Base-by-base conservation (phyloP, 2,113 vertebrate species). In the Eurypyga helias region DNA sequence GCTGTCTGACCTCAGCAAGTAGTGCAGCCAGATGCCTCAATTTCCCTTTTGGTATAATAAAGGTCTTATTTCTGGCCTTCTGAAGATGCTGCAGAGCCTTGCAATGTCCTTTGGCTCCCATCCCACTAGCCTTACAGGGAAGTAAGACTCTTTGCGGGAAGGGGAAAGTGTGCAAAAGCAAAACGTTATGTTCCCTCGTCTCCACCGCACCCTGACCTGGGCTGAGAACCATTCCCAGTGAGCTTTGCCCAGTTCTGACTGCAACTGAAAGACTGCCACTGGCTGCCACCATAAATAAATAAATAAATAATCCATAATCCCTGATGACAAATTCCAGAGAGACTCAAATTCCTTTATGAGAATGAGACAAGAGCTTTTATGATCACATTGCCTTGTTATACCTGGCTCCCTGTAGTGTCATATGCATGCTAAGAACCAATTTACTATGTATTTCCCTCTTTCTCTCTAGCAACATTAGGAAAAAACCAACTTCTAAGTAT, bases 391-490 rank as follows among this genome's bases (percentile, higher is more conserved):
- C 38, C 46, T 88, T 90, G 49, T 95, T 87, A 89, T 71, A 57
- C n/a, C 1, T 5, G 0, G 62, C 95, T 97, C 95, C 97, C 96
- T 43, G 82, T 43, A 58, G 95, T 70, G 95, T 54, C 80, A 65
- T 93, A n/a, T 11, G 55, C 92, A 94, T 94, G 82, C 82, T 60
- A 83, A 95, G 89, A 96, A 75, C 85, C 92, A 77, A 92, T 96
- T 96, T 95, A 43, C 86, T 71, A 21, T 36, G 82, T 36, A 48
- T 82, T 48, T 87, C 49, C 8, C 61, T 87, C 90, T 92, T 73
- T 92, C 81, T 92, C 81, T 92, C 79, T 70, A 90, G 76, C 51
- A 86, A 52, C 70, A 87, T 89, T 70, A 89, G 91, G 33, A 92
- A 71, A 69, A 94, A 93, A 96, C 79, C 55, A 90, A 87, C 83